A percentile compares a stretch with the other conserved stretches of the same genome.
Evolutionary conservation across 2,888 invertebrate genomes (phyloP).

Genomic region (Proisotoma minuta): DNA sequence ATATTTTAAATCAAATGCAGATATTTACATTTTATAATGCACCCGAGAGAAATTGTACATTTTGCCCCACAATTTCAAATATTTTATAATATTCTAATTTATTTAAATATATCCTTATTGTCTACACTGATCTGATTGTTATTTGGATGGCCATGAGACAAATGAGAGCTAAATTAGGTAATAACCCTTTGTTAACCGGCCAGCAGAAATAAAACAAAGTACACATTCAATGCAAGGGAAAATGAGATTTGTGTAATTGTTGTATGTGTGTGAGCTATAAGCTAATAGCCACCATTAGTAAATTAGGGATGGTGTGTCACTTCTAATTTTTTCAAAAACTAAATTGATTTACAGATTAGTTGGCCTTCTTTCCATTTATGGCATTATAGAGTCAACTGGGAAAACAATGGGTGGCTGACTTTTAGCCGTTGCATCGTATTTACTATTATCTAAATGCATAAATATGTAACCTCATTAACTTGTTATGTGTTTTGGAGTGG

Average conservation of each 20-base stretch:
- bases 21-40: too few relatives aligned
- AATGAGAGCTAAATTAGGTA: neutral
- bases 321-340: neutral
- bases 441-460: neutral
- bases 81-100: too few relatives aligned
- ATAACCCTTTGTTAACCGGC: neutral
- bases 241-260: neutral
- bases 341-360: slow-evolving; percentile 10
- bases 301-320: neutral
- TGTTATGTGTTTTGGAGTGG: neutral
- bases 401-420: neutral
- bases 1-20: too few relatives aligned
- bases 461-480: slow-evolving; percentile 10
- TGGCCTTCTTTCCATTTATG: neutral
- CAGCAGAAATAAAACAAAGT: neutral
- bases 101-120: too few relatives aligned
- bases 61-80: too few relatives aligned
- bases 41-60: too few relatives aligned
- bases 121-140: too few relatives aligned
- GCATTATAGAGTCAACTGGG: neutral
- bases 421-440: neutral
- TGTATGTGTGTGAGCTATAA: neutral
- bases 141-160: neutral
- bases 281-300: slow-evolving; percentile 4
- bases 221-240: neutral